A percentile compares a stretch with the other conserved stretches of the same genome.
phyloP scores from a whole-genome alignment of 2,888 invertebrate genomes.

The Apotomis betuletana region DNA sequence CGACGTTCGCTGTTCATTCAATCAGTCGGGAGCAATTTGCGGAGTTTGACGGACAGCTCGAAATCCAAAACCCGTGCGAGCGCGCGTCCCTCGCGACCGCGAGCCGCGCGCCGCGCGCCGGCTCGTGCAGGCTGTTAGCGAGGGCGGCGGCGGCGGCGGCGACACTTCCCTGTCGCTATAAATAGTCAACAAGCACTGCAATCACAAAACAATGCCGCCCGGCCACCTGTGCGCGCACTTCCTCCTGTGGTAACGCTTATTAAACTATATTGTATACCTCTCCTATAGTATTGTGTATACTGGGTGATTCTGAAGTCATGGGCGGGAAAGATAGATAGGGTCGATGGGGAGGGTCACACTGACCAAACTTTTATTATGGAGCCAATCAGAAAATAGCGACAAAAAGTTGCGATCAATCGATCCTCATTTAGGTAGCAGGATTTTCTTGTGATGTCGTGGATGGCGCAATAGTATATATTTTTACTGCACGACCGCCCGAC shows the following conservation, averaged over 20 bases:
- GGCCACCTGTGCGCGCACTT: not conserved
- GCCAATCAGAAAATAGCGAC: no score
- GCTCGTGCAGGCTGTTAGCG: conserved; percentile 18
- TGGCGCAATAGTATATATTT: no score
- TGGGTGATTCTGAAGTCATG: no score
- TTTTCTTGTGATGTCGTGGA: no score
- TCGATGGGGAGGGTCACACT: no score
- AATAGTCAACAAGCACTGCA: conserved; percentile 17
- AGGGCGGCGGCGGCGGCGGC: not conserved
- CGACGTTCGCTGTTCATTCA: conserved; percentile 25
- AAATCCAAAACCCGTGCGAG: conserved; percentile 38
- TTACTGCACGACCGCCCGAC: no score
- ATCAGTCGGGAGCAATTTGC: conserved; percentile 28
- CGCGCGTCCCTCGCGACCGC: not conserved
- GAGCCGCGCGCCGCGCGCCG: not conserved
- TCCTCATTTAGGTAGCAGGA: no score
- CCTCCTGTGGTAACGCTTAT: not conserved
- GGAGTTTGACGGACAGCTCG: conserved; percentile 22
- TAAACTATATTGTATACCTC: no score
- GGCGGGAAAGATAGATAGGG: no score
- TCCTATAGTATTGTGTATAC: no score
- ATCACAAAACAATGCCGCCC: conserved; percentile 25
- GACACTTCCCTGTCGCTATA: conserved; percentile 22
- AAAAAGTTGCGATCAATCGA: no score
- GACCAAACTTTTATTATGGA: no score